A percentile compares a stretch with the other conserved stretches of the same genome.
Evolutionary conservation across 1,140 invertebrate genomes (phyloP).

Genomic region (Calephelis nemesis): DNA sequence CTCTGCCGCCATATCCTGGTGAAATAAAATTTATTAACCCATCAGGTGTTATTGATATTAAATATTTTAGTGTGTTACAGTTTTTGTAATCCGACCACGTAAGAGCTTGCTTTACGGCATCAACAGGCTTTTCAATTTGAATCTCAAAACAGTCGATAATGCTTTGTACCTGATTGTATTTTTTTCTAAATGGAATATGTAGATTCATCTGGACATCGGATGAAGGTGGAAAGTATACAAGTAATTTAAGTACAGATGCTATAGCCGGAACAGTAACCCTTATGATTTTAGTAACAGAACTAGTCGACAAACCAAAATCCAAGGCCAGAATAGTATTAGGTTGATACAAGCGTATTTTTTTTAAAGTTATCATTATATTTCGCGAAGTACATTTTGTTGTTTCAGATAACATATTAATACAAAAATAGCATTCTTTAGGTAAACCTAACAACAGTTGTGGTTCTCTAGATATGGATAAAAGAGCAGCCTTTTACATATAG

Average conservation of each 20-base stretch:
- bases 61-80: slow-evolving; percentile 63
- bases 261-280: background rate
- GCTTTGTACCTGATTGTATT: background rate
- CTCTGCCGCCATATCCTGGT: slow-evolving; percentile 47
- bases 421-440: slow-evolving; percentile 10
- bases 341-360: slow-evolving; percentile 9
- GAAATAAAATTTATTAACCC: slow-evolving; percentile 61
- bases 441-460: slow-evolving; percentile 4
- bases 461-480: slow-evolving; percentile 16
- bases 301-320: slow-evolving; percentile 9
- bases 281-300: slow-evolving; percentile 6
- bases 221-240: slow-evolving; percentile 14
- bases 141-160: slow-evolving; percentile 20
- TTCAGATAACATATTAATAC: slow-evolving; percentile 4
- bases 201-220: slow-evolving; percentile 11
- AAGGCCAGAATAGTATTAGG: slow-evolving; percentile 9
- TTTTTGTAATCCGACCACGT: slow-evolving; percentile 18
- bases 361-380: slow-evolving; percentile 12
- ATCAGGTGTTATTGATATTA: slow-evolving; percentile 54
- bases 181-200: slow-evolving; percentile 16
- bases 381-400: slow-evolving; percentile 8
- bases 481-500: background rate
- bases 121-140: slow-evolving; percentile 4
- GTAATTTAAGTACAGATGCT: slow-evolving; percentile 7
- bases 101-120: slow-evolving; percentile 11